phyloP scores from a whole-genome alignment of 2,113 vertebrate species.

The Cyprinodon tularosa region DNA sequence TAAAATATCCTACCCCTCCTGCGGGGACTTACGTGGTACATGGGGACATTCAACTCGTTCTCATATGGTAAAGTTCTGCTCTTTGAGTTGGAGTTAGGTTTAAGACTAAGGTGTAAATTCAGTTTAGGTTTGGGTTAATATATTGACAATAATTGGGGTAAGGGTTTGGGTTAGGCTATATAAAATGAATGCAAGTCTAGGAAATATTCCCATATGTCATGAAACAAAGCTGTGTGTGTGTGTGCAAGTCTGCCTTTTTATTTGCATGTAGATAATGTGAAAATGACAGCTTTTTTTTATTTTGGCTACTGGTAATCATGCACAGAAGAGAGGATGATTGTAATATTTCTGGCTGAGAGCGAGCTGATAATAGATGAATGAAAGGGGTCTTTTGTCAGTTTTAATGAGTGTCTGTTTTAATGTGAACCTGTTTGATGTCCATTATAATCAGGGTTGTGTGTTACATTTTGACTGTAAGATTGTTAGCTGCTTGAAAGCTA shows the following conservation, averaged over 20 bases:
- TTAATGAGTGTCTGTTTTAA: slow-evolving; percentile 35
- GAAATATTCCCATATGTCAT: no score
- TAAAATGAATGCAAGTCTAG: no score
- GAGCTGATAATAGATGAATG: slow-evolving; percentile 37
- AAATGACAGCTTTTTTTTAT: slow-evolving; percentile 34
- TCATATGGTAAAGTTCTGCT: no score
- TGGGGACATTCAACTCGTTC: no score
- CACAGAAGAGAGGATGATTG: slow-evolving; percentile 33
- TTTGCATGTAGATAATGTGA: slow-evolving; percentile 42
- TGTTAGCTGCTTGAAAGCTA: slow-evolving; percentile 22
- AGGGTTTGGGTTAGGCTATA: no score
- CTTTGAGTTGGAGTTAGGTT: no score
- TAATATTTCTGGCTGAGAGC: slow-evolving; percentile 26
- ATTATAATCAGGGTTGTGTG: slow-evolving; percentile 12
- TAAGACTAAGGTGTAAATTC: no score
- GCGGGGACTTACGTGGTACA: no score
- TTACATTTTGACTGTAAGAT: slow-evolving; percentile 18
- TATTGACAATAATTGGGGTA: no score
- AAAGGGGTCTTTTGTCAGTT: slow-evolving; percentile 43
- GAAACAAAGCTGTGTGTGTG: not conserved
- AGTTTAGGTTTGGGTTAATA: no score
- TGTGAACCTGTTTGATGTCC: slow-evolving; percentile 21
- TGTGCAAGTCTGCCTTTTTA: not conserved
- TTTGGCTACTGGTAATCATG: slow-evolving; percentile 21
- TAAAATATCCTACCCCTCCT: no score